A percentile compares a stretch with the other conserved stretches of the same genome.
Conservation (phyloP, 2,113 vertebrate genomes). For the Tympanuchus pallidicinctus region DNA sequence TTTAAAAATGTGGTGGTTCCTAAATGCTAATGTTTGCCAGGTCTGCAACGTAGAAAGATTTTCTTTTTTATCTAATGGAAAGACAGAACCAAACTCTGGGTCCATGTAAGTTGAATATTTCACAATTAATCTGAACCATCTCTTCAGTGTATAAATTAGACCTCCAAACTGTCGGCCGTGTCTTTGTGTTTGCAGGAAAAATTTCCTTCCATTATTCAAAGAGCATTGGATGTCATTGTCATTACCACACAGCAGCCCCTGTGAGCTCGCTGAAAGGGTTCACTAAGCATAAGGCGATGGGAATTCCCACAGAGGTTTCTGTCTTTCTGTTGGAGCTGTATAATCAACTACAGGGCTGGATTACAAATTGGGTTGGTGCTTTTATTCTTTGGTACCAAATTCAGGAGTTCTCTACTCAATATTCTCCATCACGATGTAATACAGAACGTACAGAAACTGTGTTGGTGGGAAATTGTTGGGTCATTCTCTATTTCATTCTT, state of each 20-base stretch:
- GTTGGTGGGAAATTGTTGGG: background rate
- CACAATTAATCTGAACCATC: conserved; percentile 54
- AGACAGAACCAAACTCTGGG: conserved; percentile 77
- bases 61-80: conserved; percentile 75
- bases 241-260: conserved; percentile 57
- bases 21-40: conserved; percentile 84
- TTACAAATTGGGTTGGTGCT: conserved; percentile 68
- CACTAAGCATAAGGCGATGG: conserved; percentile 36
- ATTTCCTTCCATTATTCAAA: conserved; percentile 57
- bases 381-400: conserved; percentile 75
- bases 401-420: background rate
- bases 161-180: conserved; percentile 47
- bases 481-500: background rate
- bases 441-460: background rate
- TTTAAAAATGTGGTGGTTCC: conserved; percentile 67
- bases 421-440: background rate
- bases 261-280: conserved; percentile 56
- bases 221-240: conserved; percentile 66
- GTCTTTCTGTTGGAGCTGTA: conserved; percentile 79
- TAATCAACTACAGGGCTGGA: conserved; percentile 69
- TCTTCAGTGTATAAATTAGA: conserved; percentile 53
- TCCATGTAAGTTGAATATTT: conserved; percentile 18
- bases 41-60: conserved; percentile 66
- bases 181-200: conserved; percentile 50
- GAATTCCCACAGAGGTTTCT: conserved; percentile 68